phyloP scores from a whole-genome alignment of 2,797 vertebrate species.

The Tachyglossus aculeatus region DNA sequence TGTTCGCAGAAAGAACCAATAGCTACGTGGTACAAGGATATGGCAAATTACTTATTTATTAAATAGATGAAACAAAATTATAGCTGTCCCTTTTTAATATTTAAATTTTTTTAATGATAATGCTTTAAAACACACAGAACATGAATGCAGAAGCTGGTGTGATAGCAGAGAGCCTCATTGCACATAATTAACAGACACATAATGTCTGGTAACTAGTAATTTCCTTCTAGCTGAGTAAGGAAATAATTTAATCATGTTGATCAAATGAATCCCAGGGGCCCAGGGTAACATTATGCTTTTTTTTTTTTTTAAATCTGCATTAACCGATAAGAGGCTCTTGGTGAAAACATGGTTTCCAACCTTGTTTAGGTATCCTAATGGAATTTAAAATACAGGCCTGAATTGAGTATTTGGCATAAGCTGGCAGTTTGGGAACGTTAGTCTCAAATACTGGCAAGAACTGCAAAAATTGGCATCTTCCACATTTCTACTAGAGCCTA shows the following conservation, averaged over 20 bases:
- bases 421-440: slow-evolving; percentile 38
- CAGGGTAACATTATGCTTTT: slow-evolving; percentile 80
- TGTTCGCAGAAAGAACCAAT: slow-evolving; percentile 48
- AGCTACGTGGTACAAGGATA: slow-evolving; percentile 46
- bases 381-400: slow-evolving; percentile 59
- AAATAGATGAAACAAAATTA: slow-evolving; percentile 67
- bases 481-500: slow-evolving; percentile 19
- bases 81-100: slow-evolving; percentile 65
- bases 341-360: slow-evolving; percentile 63
- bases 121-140: slow-evolving; percentile 72
- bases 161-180: slow-evolving; percentile 79
- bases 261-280: slow-evolving; percentile 88
- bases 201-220: slow-evolving; percentile 90
- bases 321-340: slow-evolving; percentile 81
- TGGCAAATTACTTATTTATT: slow-evolving; percentile 60
- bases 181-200: slow-evolving; percentile 86
- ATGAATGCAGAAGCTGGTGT: slow-evolving; percentile 72
- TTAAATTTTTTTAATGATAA: slow-evolving; percentile 72
- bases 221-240: slow-evolving; percentile 90
- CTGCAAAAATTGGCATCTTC: background rate
- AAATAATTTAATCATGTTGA: slow-evolving; percentile 93
- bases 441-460: slow-evolving; percentile 31
- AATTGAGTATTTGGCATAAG: slow-evolving; percentile 61
- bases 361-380: slow-evolving; percentile 67
- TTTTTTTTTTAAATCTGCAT: slow-evolving; percentile 70